A percentile compares a stretch with the other conserved stretches of the same genome.
These are phyloP conservation scores for Cephalopholis sonnerati DNA, from an alignment of 2,113 vertebrate species.

Conservation along the genomic window DNA sequence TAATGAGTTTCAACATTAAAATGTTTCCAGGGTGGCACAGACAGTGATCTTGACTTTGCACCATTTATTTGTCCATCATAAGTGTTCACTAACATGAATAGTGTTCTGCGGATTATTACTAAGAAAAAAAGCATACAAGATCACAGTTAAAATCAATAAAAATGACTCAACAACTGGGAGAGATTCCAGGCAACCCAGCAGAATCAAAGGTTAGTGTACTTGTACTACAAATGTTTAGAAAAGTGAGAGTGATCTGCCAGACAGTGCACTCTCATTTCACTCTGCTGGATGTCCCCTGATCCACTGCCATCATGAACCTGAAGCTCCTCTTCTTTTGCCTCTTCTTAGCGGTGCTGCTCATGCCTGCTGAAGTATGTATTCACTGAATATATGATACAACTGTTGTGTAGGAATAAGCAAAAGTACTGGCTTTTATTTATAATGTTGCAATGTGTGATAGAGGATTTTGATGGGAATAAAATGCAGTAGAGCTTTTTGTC, in stretches of 20 bases:
- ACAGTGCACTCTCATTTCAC: slow-evolving; percentile 22
- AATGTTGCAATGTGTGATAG: slow-evolving; percentile 21
- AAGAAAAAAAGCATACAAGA: neutral
- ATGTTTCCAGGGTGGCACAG: neutral
- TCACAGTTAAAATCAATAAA: slow-evolving; percentile 57
- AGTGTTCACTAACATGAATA: neutral
- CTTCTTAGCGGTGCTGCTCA: slow-evolving; percentile 72
- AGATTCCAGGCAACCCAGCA: slow-evolving; percentile 17
- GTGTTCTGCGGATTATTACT: neutral
- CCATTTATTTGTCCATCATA: neutral
- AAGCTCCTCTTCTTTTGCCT: slow-evolving; percentile 77
- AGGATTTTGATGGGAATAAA: slow-evolving; percentile 29
- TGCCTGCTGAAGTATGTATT: slow-evolving; percentile 80
- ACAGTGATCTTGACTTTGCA: neutral
- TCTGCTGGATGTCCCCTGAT: slow-evolving; percentile 53
- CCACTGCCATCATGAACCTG: slow-evolving; percentile 77
- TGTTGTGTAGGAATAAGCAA: neutral
- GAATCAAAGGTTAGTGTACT: slow-evolving; percentile 72
- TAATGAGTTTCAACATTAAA: neutral
- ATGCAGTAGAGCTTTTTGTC: neutral
- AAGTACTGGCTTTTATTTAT: slow-evolving; percentile 6
- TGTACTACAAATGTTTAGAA: slow-evolving; percentile 38
- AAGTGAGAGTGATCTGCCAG: slow-evolving; percentile 25
- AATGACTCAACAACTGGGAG: slow-evolving; percentile 36
- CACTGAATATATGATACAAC: neutral